Evolutionary conservation across 1,140 invertebrate genomes (phyloP).

Genomic region (Drosophila mauritiana): DNA sequence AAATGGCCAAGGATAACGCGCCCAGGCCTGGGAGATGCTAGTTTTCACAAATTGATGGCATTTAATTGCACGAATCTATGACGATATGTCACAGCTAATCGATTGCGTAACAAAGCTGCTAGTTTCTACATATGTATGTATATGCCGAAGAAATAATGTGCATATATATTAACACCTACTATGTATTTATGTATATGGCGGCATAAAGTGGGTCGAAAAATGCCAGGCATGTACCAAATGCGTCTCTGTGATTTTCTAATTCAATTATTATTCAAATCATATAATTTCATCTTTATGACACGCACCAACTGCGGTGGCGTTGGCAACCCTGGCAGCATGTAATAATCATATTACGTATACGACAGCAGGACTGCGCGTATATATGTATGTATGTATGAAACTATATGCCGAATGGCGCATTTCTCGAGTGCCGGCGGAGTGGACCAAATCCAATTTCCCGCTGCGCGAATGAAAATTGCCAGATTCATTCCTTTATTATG

Average conservation of each 20-base stretch:
- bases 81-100: slow-evolving; percentile 1
- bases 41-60: slow-evolving; percentile 31
- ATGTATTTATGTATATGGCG: not conserved
- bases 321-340: slow-evolving; percentile 50
- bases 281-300: slow-evolving; percentile 68
- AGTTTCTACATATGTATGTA: no score
- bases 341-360: slow-evolving; percentile 75
- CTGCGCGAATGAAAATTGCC: slow-evolving; percentile 67
- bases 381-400: not conserved
- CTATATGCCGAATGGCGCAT: slow-evolving; percentile 1
- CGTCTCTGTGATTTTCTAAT: slow-evolving; percentile 72
- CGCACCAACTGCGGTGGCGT: slow-evolving; percentile 25
- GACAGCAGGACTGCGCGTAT: slow-evolving; percentile 27
- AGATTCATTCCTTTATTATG: slow-evolving; percentile 52
- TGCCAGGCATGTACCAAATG: slow-evolving; percentile 18
- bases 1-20: slow-evolving; percentile 20
- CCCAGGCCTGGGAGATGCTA: not conserved
- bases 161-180: not conserved
- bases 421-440: slow-evolving; percentile 8
- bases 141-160: not conserved
- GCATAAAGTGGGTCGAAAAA: slow-evolving; percentile 4
- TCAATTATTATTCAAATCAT: slow-evolving; percentile 83
- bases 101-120: slow-evolving; percentile 1
- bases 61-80: slow-evolving; percentile 39
- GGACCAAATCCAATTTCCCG: slow-evolving; percentile 65